Conservation (phyloP, 2,888 invertebrate genomes). For the Clusia tigrina region DNA sequence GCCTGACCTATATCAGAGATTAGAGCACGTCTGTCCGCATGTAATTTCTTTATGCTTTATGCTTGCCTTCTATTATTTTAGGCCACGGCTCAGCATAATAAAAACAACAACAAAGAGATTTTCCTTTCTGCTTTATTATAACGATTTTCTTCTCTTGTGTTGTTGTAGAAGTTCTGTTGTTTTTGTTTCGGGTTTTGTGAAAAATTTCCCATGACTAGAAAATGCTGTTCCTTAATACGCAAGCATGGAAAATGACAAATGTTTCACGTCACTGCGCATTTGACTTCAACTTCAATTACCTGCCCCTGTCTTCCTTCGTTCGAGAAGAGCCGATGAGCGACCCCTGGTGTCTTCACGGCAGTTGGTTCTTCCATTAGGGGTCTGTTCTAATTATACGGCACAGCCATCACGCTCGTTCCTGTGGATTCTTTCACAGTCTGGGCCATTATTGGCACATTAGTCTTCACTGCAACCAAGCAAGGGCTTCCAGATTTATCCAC, state of each 20-base stretch:
- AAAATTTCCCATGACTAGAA: slow-evolving; percentile 51
- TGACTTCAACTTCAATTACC: slow-evolving; percentile 46
- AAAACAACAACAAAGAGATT: too few species aligned
- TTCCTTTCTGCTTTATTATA: slow-evolving; percentile 2
- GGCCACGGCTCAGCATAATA: too few species aligned
- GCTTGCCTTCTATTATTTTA: slow-evolving; percentile 15
- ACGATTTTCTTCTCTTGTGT: background rate
- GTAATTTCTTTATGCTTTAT: slow-evolving; percentile 16
- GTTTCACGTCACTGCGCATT: slow-evolving; percentile 54
- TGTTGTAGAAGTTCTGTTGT: background rate
- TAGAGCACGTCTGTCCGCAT: slow-evolving; percentile 27
- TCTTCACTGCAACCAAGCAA: too few species aligned
- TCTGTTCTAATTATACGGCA: background rate
- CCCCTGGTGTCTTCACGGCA: slow-evolving; percentile 7
- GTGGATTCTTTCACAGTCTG: too few species aligned
- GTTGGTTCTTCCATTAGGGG: slow-evolving; percentile 16
- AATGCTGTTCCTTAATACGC: slow-evolving; percentile 22
- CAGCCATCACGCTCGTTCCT: too few species aligned
- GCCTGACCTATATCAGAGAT: slow-evolving; percentile 55
- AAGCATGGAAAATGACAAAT: slow-evolving; percentile 53
- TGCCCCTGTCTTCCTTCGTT: slow-evolving; percentile 11
- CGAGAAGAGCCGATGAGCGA: slow-evolving; percentile 9
- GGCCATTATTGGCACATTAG: too few species aligned
- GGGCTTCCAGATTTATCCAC: too few species aligned
- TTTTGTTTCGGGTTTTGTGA: slow-evolving; percentile 14